Conservation (phyloP, 2,797 vertebrate genomes). For the Urocyon cinereoargenteus region DNA sequence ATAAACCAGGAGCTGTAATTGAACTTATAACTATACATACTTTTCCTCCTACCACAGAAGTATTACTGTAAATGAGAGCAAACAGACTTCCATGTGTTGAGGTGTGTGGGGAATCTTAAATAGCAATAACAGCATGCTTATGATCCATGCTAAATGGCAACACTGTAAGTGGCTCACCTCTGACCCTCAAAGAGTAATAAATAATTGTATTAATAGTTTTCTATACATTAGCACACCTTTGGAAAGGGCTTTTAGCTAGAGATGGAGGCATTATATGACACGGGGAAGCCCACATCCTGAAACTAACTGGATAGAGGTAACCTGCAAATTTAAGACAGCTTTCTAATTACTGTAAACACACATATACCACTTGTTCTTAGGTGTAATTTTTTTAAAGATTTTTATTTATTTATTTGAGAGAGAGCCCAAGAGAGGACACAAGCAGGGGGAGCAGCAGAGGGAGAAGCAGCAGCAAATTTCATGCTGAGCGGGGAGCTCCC, state of each 20-base stretch:
- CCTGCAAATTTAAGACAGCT: not conserved
- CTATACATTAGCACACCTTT: constrained; percentile 14
- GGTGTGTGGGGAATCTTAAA: not conserved
- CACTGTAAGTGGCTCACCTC: not conserved
- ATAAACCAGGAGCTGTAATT: constrained; percentile 84
- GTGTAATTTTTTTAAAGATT: not conserved
- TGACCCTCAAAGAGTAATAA: constrained; percentile 20
- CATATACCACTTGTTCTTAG: not conserved
- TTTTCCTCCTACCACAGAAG: constrained; percentile 75
- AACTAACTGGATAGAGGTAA: not conserved
- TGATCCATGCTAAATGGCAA: constrained; percentile 26
- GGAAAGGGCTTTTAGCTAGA: constrained; percentile 33
- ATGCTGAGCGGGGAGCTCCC: not conserved
- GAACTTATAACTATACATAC: constrained; percentile 84
- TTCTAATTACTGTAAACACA: not conserved
- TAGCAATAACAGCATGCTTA: not conserved
- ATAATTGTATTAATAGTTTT: constrained; percentile 53
- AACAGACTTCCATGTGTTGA: constrained; percentile 32
- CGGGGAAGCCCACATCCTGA: not conserved
- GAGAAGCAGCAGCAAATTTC: not conserved
- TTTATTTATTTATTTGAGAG: not conserved
- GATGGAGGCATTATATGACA: not conserved
- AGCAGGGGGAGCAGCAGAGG: not conserved
- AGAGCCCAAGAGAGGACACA: not conserved
- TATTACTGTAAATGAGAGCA: constrained; percentile 54